Evolutionary conservation across 2,888 invertebrate species (phyloP), one percentile per base, ranked within the genome.

Genomic region (Synanthedon tipuliformis): DNA sequence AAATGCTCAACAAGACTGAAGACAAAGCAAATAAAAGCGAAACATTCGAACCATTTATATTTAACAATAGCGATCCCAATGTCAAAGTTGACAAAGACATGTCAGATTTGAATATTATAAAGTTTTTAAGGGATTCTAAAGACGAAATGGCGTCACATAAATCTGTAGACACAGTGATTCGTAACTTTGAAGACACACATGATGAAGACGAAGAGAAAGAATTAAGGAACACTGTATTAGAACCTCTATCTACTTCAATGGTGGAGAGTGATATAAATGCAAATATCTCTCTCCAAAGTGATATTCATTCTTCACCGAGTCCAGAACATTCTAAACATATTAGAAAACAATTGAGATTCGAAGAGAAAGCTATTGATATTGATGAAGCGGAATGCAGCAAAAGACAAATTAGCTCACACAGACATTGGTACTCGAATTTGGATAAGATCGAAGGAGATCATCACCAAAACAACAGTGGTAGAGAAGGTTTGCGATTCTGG

Each of bases 401-500:
- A 16, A 49, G 11, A 8, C 16, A 45, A 50, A 11, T 50, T 51
- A 13, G 41, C 15, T 11, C 15, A 40, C 13, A 50, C 12, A 45
- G 59, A 58, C 13, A 57, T 53, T 13, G 56, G 57, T 13, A 51
- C 12, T 60, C 55, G 7, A 60, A 66, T 34, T 50, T 58, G 8
- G 62, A 65, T 10, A 53, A 57, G 3, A 59, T 60, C 3, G 58
- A 57, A 4, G 65, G 69, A 55, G 54, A 52, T 16, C 62, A 68
- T 13, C 67, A 68, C n/a, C 60, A 54, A 18, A 55, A 52, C 34
- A 61, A 56, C 12, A 53, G 55, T 3, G 68, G 62, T 40, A 71
- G 62, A 57, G 76, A 78, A 52, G 34, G 10, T 69, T 73, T 56
- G 64, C 66, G 75, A 55, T 75, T 83, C 61, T 81, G 75, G 80